These are phyloP conservation scores for Leptobrachium ailaonicum DNA, from an alignment of 2,113 vertebrate genomes.

Conservation along the genomic window DNA sequence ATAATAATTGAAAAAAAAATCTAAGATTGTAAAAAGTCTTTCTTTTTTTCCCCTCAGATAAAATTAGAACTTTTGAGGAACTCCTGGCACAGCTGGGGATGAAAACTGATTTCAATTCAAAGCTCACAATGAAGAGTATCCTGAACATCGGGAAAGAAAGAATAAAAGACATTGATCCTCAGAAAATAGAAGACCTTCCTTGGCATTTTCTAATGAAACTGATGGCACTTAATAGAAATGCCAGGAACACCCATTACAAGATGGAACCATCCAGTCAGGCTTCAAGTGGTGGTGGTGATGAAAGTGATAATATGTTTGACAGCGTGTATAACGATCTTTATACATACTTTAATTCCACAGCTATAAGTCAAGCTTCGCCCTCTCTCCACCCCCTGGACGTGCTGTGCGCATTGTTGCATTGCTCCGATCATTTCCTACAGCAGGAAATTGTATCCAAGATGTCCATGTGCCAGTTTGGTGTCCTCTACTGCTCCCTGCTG, in stretches of 20 bases:
- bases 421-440: slow-evolving; percentile 69
- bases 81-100: not conserved
- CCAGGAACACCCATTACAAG: slow-evolving; percentile 52
- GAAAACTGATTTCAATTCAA: not conserved
- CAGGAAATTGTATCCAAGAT: slow-evolving; percentile 63
- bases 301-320: too few species aligned
- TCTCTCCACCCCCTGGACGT: too few species aligned
- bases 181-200: not conserved
- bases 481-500: slow-evolving; percentile 73
- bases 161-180: not conserved
- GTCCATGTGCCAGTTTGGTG: slow-evolving; percentile 67
- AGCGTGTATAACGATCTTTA: too few species aligned
- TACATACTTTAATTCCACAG: too few species aligned
- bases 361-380: too few species aligned
- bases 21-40: not conserved
- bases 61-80: not conserved
- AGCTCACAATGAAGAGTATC: not conserved
- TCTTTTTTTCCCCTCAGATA: not conserved
- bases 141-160: slow-evolving; percentile 3
- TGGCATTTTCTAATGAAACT: slow-evolving; percentile 58
- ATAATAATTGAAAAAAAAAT: too few species aligned
- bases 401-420: slow-evolving; percentile 22
- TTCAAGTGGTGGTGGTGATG: too few species aligned
- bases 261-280: not conserved
- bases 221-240: slow-evolving; percentile 57